Evolutionary conservation across 2,797 vertebrate species (phyloP), one percentile per base, ranked within the genome.

Genomic region (Acipenser oxyrinchus): DNA sequence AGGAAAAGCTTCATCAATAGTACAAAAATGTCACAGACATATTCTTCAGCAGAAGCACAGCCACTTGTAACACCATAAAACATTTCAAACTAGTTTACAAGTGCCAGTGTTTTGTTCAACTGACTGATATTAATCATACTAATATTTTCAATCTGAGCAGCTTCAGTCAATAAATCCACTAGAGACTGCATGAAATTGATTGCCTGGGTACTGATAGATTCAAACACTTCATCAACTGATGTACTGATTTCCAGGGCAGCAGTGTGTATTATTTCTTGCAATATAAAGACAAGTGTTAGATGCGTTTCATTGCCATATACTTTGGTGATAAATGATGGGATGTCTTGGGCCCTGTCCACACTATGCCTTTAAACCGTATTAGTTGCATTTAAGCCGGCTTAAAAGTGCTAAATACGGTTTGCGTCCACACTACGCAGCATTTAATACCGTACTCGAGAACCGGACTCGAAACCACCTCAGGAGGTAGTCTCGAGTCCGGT

Each of bases 1-100:
- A 23, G 59, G 10, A 60, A 23, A 37, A 62, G 60, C 18, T 62
- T 8, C 60, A 62, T 62, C 18, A 5, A 11, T 7, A 62, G 7
- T 12, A 4, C 18, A 10, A 62, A 23, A 23, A 62, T 62, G 18
- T 62, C 60, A 62, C 37, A 48, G 9, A 62, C 4, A 23, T 62
- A 62, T 62, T 62, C 60, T 62, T 62, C 60, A 18, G 60, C 10
- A n/a, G 10, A 48, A 37, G 2, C 8, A 18, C 12, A 12, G 7
- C 7, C 13, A 11, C 57, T 53, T 23, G 48, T 49, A 18, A 12
- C 48, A 8, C 12, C 67, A 64, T 63, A 6, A n/a, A 58, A 64
- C 2, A 63, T 49, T 64, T 64, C 53, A 69, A 64, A 49, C 48
- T 23, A 10, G 12, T 68, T 37, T 37, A 63, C 57, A 9, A 69